These are phyloP conservation scores for Thunnus albacares DNA, from an alignment of 2,797 vertebrate genomes.

Conservation along the genomic window DNA sequence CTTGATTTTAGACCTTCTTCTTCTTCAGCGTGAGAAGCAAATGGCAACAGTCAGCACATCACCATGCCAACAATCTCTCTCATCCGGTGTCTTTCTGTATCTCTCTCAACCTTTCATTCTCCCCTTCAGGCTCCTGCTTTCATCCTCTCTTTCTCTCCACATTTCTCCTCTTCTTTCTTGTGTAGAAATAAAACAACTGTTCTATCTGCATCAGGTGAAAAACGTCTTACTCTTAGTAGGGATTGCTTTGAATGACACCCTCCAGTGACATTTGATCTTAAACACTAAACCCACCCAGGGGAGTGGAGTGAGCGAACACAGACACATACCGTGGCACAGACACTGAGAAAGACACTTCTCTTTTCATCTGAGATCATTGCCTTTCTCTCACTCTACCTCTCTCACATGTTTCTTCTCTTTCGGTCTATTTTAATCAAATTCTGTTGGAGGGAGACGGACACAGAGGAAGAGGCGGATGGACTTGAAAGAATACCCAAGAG, in stretches of 20 bases:
- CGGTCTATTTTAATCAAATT: conserved; percentile 27
- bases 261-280: conserved; percentile 26
- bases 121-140: conserved; percentile 37
- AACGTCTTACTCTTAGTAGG: not conserved
- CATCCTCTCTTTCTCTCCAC: conserved; percentile 5
- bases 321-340: conserved; percentile 19
- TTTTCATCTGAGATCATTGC: conserved; percentile 4
- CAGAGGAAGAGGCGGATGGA: not conserved
- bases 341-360: conserved; percentile 25
- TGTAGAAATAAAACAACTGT: conserved; percentile 25
- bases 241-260: conserved; percentile 19
- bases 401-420: not conserved
- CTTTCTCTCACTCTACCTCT: not conserved
- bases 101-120: conserved; percentile 29
- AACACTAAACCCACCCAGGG: conserved; percentile 15
- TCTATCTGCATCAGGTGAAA: conserved; percentile 5
- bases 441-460: not conserved
- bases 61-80: conserved; percentile 67
- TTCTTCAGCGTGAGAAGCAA: conserved; percentile 30
- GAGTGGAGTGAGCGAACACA: conserved; percentile 19
- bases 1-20: conserved; percentile 23
- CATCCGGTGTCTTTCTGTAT: conserved; percentile 29
- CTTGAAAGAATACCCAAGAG: not conserved
- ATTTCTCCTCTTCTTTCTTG: not conserved
- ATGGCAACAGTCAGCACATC: conserved; percentile 48